A percentile compares a stretch with the other conserved stretches of the same genome.
Conservation (phyloP, 1,140 invertebrate species). For the Lepidurus apus region DNA sequence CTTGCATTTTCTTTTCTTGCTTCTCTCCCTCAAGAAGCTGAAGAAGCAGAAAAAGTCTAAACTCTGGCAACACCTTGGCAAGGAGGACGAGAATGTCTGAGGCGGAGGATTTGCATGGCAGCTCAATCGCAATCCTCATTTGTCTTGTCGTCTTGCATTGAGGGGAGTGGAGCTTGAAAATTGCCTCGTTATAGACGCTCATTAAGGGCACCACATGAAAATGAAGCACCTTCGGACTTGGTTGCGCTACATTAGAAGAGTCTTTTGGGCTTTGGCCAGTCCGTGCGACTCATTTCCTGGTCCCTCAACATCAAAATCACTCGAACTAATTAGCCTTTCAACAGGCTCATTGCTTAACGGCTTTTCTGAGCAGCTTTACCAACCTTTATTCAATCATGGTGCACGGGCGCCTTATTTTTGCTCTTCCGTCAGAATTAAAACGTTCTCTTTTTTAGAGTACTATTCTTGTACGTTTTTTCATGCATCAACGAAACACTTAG, state of each 20-base stretch:
- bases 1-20: not conserved
- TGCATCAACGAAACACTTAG: no score
- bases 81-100: not conserved
- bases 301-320: conserved; percentile 4
- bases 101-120: conserved; percentile 20
- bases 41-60: not conserved
- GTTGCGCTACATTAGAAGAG: not conserved
- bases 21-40: not conserved
- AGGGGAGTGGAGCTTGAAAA: conserved; percentile 13
- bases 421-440: no score
- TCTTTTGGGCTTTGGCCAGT: not conserved
- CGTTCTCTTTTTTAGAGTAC: no score
- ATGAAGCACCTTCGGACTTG: not conserved
- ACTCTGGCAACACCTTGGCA: not conserved
- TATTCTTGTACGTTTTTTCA: no score
- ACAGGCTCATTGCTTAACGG: not conserved
- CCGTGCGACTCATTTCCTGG: not conserved
- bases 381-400: no score
- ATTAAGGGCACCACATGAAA: conserved; percentile 19
- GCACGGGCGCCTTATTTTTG: no score
- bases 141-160: conserved; percentile 15
- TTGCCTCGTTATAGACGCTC: conserved; percentile 17
- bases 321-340: conserved; percentile 4
- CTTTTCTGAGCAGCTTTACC: not conserved
- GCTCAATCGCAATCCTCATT: conserved; percentile 19